Evolutionary conservation across 2,797 vertebrate genomes (phyloP), one percentile per base, ranked within the genome.

Genomic region (Sandelia bainsii): DNA sequence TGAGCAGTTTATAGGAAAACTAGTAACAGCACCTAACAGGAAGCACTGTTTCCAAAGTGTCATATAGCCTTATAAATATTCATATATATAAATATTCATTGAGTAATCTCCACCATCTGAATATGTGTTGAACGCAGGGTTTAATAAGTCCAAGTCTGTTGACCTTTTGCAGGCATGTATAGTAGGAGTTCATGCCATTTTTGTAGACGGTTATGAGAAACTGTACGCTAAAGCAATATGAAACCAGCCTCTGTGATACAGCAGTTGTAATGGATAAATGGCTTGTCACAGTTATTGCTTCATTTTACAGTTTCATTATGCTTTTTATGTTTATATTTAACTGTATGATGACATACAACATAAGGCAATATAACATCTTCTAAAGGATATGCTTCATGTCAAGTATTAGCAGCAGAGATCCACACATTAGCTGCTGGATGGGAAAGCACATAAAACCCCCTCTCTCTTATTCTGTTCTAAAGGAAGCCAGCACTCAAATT

Each of bases 61-160:
- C 89, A 91, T 91, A 90, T 87, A 87, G 88, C 90, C 92, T 92
- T 89, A 92, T 92, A 89, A 90, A 91, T 92, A 92, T 92, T 92
- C 87, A 91, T 82, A 70, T 80, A 69, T 82, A 93, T 90, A 90
- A 90, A 92, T 92, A 92, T 93, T 92, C 89, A 92, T 86, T 72
- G 80, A 84, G 74, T 85, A 83, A 89, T 87, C 81, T 86, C 79
- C 82, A 83, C 75, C 82, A 84, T 79, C 82, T 82, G 85, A 86
- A 86, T 81, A 74, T 80, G 86, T 81, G 69, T 87, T 82, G 75
- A 82, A 85, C 71, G 69, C 83, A 63, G 65, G 71, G 79, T 84
- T 87, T 82, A 85, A 91, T 89, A 91, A 91, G 89, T 89, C 81
- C 73, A 62, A 75, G 65, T 87, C 69, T 81, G 81, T 81, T 90